These are phyloP conservation scores for Zaprionus tsacasi DNA, from an alignment of 1,140 invertebrate genomes.

Conservation along the genomic window DNA sequence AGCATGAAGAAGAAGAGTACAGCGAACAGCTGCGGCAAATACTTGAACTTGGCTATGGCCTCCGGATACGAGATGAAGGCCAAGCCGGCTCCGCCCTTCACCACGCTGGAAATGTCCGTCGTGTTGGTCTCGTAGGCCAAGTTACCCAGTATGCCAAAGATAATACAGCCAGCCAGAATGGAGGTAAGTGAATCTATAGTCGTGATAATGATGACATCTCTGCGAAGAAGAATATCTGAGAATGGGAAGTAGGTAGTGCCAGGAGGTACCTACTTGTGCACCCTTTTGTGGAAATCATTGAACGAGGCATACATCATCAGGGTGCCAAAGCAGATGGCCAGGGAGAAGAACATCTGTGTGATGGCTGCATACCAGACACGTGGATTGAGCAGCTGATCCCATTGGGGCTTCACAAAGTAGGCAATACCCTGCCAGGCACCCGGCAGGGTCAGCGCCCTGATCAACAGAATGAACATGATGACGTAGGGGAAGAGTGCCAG, in stretches of 20 bases:
- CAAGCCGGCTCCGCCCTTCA: conserved; percentile 87
- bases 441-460: conserved; percentile 89
- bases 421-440: conserved; percentile 91
- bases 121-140: conserved; percentile 87
- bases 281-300: conserved; percentile 91
- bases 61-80: conserved; percentile 94
- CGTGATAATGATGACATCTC: conserved; percentile 91
- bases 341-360: conserved; percentile 93
- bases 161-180: conserved; percentile 93
- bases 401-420: conserved; percentile 90
- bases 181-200: conserved; percentile 92
- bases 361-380: conserved; percentile 94
- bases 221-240: conserved; percentile 63
- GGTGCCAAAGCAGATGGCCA: conserved; percentile 92
- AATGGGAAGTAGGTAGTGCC: too few relatives aligned
- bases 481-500: conserved; percentile 91
- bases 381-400: conserved; percentile 87
- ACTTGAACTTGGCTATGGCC: conserved; percentile 92
- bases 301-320: conserved; percentile 93
- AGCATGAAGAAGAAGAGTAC: conserved; percentile 96
- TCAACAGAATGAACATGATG: conserved; percentile 88
- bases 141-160: conserved; percentile 93
- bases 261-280: conserved; percentile 88
- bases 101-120: conserved; percentile 84
- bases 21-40: conserved; percentile 92